Evolutionary conservation across 2,888 invertebrate genomes (phyloP).

Genomic region (Lymantria dispar): DNA sequence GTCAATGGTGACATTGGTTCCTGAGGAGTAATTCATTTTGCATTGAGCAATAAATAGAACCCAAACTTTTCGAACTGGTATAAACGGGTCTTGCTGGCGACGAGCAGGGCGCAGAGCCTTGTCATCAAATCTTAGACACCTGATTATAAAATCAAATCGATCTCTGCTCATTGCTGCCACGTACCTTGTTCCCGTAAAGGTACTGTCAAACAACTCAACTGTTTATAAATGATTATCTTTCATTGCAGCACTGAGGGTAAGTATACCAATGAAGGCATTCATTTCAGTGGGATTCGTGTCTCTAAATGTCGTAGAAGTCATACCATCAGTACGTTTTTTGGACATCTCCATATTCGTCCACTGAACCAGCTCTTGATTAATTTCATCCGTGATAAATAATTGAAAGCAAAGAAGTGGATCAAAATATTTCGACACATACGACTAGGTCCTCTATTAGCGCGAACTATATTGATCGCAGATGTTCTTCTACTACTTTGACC

Average conservation of each 20-base stretch:
- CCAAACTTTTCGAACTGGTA: constrained; percentile 36
- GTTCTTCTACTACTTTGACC: constrained; percentile 2
- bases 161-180: constrained; percentile 10
- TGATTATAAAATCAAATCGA: constrained; percentile 26
- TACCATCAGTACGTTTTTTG: not conserved
- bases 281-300: not conserved
- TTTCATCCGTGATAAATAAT: constrained; percentile 1
- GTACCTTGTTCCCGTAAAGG: constrained; percentile 12
- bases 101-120: constrained; percentile 15
- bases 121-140: constrained; percentile 29
- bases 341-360: not conserved
- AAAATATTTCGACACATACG: constrained; percentile 9
- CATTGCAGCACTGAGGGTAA: constrained; percentile 9
- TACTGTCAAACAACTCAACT: constrained; percentile 20
- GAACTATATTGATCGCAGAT: constrained; percentile 11
- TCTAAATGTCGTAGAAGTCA: not conserved
- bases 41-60: constrained; percentile 26
- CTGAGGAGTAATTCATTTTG: constrained; percentile 19
- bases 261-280: not conserved
- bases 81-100: constrained; percentile 25
- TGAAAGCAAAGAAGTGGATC: constrained; percentile 8
- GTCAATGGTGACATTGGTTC: constrained; percentile 12
- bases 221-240: constrained; percentile 24
- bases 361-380: not conserved
- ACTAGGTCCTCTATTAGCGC: constrained; percentile 9